phyloP scores from a whole-genome alignment of 1,140 invertebrate species.

The Cydia fagiglandana region DNA sequence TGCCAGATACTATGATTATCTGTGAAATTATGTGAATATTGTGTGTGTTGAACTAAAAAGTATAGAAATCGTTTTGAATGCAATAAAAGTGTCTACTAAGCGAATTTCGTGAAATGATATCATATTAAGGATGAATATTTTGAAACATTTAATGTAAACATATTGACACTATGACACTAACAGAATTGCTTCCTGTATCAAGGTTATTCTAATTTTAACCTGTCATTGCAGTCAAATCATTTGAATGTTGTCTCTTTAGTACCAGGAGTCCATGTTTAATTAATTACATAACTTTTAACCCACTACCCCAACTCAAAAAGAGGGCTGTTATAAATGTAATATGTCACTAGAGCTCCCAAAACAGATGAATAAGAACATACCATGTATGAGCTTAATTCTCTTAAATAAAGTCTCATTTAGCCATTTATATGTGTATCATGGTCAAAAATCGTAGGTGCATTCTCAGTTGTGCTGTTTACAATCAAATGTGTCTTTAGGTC shows the following conservation, averaged over 20 bases:
- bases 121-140: not conserved
- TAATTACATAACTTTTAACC: not conserved
- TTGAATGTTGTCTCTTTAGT: not conserved
- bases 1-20: slow-evolving; percentile 10
- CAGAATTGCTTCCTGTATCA: not conserved
- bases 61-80: not conserved
- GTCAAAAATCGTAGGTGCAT: too few species aligned
- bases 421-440: too few species aligned
- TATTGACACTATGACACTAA: not conserved
- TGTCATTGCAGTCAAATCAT: too few species aligned
- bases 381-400: too few species aligned
- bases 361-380: too few species aligned
- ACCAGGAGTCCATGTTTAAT: not conserved
- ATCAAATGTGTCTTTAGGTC: too few species aligned
- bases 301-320: not conserved
- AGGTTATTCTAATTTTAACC: slow-evolving; percentile 25
- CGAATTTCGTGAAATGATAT: not conserved
- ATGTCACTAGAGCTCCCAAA: too few species aligned
- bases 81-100: not conserved
- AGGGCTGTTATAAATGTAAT: not conserved
- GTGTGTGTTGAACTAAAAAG: not conserved
- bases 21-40: not conserved
- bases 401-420: too few species aligned
- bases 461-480: too few species aligned
- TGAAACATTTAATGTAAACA: not conserved